Evolutionary conservation across 2,888 invertebrate species (phyloP).

Genomic region (Meiosimyza decipiens): DNA sequence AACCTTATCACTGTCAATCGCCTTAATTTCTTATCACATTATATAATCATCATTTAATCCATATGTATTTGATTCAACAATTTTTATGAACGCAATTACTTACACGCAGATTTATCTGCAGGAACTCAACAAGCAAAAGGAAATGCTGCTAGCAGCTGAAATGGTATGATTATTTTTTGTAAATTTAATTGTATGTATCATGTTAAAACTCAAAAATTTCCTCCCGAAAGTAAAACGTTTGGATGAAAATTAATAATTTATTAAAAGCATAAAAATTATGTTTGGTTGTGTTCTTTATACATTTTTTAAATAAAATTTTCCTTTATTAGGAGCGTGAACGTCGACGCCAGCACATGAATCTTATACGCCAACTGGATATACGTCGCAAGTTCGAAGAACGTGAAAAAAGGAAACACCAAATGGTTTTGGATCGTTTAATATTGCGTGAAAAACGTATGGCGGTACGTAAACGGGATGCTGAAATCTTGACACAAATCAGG

Average conservation of each 20-base stretch:
- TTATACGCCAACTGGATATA: conserved; percentile 88
- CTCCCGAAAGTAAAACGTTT: too few relatives aligned
- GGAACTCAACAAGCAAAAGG: conserved; percentile 89
- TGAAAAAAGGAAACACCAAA: conserved; percentile 74
- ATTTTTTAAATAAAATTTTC: too few relatives aligned
- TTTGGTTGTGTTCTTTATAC: too few relatives aligned
- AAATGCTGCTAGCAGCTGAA: conserved; percentile 85
- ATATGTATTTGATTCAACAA: background rate
- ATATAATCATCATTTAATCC: conserved; percentile 2
- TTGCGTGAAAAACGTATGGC: conserved; percentile 87
- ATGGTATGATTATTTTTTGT: conserved; percentile 70
- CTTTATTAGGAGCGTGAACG: conserved; percentile 82
- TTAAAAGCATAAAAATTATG: background rate
- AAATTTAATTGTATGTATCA: background rate
- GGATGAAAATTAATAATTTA: too few relatives aligned
- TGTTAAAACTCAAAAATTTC: too few relatives aligned
- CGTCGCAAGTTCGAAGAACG: conserved; percentile 88
- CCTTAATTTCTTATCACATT: background rate
- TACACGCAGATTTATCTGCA: conserved; percentile 83
- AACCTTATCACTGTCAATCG: too few relatives aligned
- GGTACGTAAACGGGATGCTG: conserved; percentile 76
- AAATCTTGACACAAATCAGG: conserved; percentile 76
- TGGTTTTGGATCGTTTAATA: conserved; percentile 85
- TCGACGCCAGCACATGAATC: conserved; percentile 88
- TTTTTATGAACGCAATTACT: conserved; percentile 29